These are phyloP conservation scores for Typhlichthys eigenmanni DNA, from an alignment of 2,797 vertebrate genomes.

Conservation along the genomic window DNA sequence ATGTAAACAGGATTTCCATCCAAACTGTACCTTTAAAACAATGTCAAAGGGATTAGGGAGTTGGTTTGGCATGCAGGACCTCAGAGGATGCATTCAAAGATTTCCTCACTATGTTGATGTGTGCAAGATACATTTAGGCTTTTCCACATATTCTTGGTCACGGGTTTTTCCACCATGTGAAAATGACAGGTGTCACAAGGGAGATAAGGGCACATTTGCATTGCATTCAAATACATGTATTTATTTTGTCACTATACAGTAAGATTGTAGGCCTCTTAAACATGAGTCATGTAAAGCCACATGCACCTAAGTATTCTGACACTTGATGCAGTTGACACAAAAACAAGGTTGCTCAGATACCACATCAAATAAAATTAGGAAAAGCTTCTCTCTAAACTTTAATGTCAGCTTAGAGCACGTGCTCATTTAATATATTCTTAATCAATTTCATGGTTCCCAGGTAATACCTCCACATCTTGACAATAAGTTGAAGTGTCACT, in stretches of 20 bases:
- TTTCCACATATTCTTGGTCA: background rate
- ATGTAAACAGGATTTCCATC: conserved; percentile 43
- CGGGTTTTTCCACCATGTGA: background rate
- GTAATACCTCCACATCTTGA: background rate
- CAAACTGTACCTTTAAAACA: conserved; percentile 27
- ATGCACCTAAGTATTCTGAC: background rate
- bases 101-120: background rate
- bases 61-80: background rate
- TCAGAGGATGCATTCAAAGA: background rate
- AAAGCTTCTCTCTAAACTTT: background rate
- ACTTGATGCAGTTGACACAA: background rate
- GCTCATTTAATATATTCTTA: background rate
- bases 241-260: background rate
- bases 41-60: conserved; percentile 3
- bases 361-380: background rate
- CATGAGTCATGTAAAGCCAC: background rate
- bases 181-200: background rate
- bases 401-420: background rate
- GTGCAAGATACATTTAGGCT: background rate
- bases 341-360: too few species aligned
- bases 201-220: background rate
- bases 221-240: background rate
- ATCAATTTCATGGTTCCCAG: background rate
- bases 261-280: background rate
- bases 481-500: background rate